Conservation (phyloP, 2,113 vertebrate genomes). For the Solea senegalensis region DNA sequence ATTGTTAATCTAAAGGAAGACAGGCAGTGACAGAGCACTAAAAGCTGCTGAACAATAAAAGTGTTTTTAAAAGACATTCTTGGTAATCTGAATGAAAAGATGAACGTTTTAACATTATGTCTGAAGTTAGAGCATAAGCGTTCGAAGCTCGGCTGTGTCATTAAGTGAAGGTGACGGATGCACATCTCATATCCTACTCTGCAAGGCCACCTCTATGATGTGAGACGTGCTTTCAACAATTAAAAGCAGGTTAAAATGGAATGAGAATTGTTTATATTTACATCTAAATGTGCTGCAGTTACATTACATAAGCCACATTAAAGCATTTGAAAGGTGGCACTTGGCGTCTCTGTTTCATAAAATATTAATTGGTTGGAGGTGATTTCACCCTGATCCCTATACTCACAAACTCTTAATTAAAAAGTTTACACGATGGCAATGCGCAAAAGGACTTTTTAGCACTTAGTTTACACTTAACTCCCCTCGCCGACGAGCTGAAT, state of each 20-base stretch:
- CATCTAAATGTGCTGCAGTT: slow-evolving; percentile 15
- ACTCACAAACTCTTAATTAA: slow-evolving; percentile 62
- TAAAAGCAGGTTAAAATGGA: slow-evolving; percentile 36
- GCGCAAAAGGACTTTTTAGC: slow-evolving; percentile 62
- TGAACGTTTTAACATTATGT: slow-evolving; percentile 4
- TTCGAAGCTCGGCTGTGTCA: slow-evolving; percentile 37
- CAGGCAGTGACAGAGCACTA: slow-evolving; percentile 7
- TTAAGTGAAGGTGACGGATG: slow-evolving; percentile 48
- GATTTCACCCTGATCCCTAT: slow-evolving; percentile 47
- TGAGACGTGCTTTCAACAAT: slow-evolving; percentile 28
- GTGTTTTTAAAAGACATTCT: slow-evolving; percentile 40
- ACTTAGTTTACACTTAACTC: slow-evolving; percentile 62
- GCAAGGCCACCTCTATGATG: slow-evolving; percentile 43
- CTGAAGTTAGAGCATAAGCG: slow-evolving; percentile 31
- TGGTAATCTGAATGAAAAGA: slow-evolving; percentile 27
- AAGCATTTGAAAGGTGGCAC: slow-evolving; percentile 34
- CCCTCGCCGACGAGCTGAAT: slow-evolving; percentile 38
- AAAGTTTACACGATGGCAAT: slow-evolving; percentile 61
- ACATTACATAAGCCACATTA: slow-evolving; percentile 28
- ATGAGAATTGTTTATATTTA: slow-evolving; percentile 35
- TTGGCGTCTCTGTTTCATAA: slow-evolving; percentile 22
- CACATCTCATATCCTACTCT: slow-evolving; percentile 25
- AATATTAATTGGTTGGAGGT: slow-evolving; percentile 52
- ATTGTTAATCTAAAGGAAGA: slow-evolving; percentile 32
- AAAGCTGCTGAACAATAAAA: slow-evolving; percentile 50